Conservation (phyloP, 2,888 invertebrate species). For the Cerceris ruficornis region DNA sequence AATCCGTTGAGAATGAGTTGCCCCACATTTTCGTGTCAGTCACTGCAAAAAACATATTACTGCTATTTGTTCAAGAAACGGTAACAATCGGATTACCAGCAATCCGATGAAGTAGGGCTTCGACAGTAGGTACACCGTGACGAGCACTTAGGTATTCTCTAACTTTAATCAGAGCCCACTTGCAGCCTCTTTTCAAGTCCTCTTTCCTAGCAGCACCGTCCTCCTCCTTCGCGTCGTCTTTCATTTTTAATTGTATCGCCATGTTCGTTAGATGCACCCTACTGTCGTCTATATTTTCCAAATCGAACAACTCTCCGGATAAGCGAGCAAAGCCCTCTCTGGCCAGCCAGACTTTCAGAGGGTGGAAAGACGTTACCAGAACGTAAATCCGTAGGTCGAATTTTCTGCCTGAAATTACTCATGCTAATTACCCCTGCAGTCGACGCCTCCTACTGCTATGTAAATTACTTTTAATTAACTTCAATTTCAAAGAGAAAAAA, state of each 20-base stretch:
- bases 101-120: slow-evolving; percentile 82
- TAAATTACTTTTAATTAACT: too few species aligned
- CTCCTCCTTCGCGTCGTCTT: slow-evolving; percentile 7
- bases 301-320: slow-evolving; percentile 84
- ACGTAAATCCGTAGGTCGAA: slow-evolving; percentile 86
- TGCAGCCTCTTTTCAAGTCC: slow-evolving; percentile 81
- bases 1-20: too few species aligned
- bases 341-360: slow-evolving; percentile 83
- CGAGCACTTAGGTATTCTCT: slow-evolving; percentile 83
- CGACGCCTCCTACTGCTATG: too few species aligned
- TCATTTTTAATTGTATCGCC: slow-evolving; percentile 82
- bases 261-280: slow-evolving; percentile 85
- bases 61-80: not conserved
- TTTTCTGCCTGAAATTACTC: slow-evolving; percentile 83
- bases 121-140: slow-evolving; percentile 83
- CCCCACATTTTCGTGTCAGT: too few species aligned
- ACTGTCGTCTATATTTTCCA: slow-evolving; percentile 84
- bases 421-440: too few species aligned
- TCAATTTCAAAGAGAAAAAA: too few species aligned
- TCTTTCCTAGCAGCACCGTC: slow-evolving; percentile 20
- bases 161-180: slow-evolving; percentile 84
- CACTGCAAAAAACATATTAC: too few species aligned
- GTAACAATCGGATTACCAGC: slow-evolving; percentile 72
- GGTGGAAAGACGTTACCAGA: slow-evolving; percentile 83
- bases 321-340: slow-evolving; percentile 86